Base-by-base conservation (phyloP, 2,888 invertebrate genomes). In the Drosophila macrospina region DNA sequence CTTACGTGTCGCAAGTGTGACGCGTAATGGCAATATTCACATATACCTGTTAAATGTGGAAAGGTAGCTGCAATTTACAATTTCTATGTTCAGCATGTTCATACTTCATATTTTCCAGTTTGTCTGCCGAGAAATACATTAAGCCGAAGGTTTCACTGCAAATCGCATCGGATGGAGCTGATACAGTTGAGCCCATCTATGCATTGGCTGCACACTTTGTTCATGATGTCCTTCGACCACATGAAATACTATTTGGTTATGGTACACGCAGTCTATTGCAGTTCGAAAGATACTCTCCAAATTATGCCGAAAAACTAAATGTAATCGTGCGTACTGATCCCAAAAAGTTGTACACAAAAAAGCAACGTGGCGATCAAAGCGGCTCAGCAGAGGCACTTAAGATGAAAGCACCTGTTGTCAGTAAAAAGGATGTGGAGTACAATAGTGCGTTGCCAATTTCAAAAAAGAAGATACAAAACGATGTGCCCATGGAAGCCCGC, bases 11-110 rank as follows among this genome's bases (percentile, higher is more conserved):
- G 91, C 94, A 74, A 91, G 92, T 90, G 80, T 93, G 5, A 96
- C 97, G 0, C 94, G 95, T 78, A 96, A 95, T 86, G 98, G 98
- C 0, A 94, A 95, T 5, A 94, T 96, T 37, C 96, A 97, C 91
- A 93, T 96, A 59, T 98, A 96, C 91, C 94, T 95, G 52, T 95
- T 96, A 84, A 94, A 94, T 74, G 92, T 96, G 36, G 97, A 97
- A 92, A 96, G 96, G 91, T 90, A 61, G 64, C 61, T 10, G 0
- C 7, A 1, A 1, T 16, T 6, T 0, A 13, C 0, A 1, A 0
- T 4, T 3, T 5, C 5, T 8, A 5, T 2, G 7, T 45, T 3
- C 15, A 20, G 10, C 4, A 11, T 51, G 28, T 3, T 48, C 20
- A 48, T 7, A 3, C 0, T 4, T 7, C 1, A 0, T 7, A 8